Percentiles rank a stretch among this genome's conserved stretches.
These are phyloP conservation scores for Sympetrum striolatum DNA, from an alignment of 2,888 invertebrate species.

Conservation along the genomic window DNA sequence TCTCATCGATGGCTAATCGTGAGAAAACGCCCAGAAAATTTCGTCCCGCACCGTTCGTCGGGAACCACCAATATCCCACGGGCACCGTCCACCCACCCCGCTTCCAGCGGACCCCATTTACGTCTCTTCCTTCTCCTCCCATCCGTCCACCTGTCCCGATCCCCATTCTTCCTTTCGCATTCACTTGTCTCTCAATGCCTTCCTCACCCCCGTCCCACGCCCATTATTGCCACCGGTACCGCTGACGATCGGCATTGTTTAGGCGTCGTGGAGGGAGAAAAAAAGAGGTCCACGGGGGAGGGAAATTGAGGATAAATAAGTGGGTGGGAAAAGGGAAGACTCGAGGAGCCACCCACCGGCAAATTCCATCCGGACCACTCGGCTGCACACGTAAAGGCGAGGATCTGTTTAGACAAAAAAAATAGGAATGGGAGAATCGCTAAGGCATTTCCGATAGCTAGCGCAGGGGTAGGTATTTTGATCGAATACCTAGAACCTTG, in stretches of 20 bases:
- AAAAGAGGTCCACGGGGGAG: background rate
- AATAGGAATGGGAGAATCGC: background rate
- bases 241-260: background rate
- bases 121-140: background rate
- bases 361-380: background rate
- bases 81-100: background rate
- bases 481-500: too few species aligned
- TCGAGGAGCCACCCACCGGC: background rate
- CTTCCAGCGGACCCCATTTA: too few species aligned
- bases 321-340: background rate
- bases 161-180: constrained; percentile 30
- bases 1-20: background rate
- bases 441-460: background rate
- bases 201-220: background rate
- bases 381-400: background rate
- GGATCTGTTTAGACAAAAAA: too few species aligned
- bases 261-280: background rate
- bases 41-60: background rate
- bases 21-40: background rate
- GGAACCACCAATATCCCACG: background rate
- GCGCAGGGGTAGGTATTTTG: too few species aligned
- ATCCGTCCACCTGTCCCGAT: constrained; percentile 19
- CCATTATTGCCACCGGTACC: constrained; percentile 13
- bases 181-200: constrained; percentile 21
- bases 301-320: background rate